Conservation (phyloP, 2,888 invertebrate genomes). For the Nymphalis polychloros region DNA sequence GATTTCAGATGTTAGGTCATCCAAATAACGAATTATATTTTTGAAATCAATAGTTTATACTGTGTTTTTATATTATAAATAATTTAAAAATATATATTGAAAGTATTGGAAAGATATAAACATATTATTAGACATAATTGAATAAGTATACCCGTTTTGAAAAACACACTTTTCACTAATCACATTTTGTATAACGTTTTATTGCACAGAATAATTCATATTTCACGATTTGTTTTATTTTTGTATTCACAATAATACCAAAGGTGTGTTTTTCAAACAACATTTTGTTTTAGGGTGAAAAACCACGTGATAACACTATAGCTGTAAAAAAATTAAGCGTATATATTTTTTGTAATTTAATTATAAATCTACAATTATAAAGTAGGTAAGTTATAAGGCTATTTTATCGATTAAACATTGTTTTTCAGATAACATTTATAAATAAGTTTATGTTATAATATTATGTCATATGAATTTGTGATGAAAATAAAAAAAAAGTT, state of each 20-base stretch:
- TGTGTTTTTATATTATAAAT: too few relatives aligned
- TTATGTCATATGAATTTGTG: conserved; percentile 61
- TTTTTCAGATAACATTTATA: conserved; percentile 57
- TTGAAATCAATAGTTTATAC: too few relatives aligned
- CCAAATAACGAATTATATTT: too few relatives aligned
- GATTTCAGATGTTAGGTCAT: too few relatives aligned
- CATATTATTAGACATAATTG: conserved; percentile 6
- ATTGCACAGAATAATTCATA: too few relatives aligned
- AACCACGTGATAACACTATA: conserved; percentile 75
- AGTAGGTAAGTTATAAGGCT: conserved; percentile 51
- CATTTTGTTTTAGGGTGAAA: conserved; percentile 52
- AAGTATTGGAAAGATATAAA: conserved; percentile 5
- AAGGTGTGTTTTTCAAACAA: conserved; percentile 26
- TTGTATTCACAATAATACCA: conserved; percentile 4
- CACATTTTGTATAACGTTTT: background rate
- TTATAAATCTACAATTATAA: conserved; percentile 47
- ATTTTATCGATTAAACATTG: conserved; percentile 45
- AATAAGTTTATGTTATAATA: conserved; percentile 53
- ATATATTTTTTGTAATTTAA: conserved; percentile 56
- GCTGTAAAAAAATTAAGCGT: conserved; percentile 58
- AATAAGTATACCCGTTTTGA: conserved; percentile 22
- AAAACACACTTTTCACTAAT: conserved; percentile 17
- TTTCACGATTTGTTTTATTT: background rate
- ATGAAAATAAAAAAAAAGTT: conserved; percentile 72
- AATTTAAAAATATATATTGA: background rate